These are phyloP conservation scores for Crenichthys baileyi DNA, from an alignment of 2,797 vertebrate species.

Conservation along the genomic window DNA sequence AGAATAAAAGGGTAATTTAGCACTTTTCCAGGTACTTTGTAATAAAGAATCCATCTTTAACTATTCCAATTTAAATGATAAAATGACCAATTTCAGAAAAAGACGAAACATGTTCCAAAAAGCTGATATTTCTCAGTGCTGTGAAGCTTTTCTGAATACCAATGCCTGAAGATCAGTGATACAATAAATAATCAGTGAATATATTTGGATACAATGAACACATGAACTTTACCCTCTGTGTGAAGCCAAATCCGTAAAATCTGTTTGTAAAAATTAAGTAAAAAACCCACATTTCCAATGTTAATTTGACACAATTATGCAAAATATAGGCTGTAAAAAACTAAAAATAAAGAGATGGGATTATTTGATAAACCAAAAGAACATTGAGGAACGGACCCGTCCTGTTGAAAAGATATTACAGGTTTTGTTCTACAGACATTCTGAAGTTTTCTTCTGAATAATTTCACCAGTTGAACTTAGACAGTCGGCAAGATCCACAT, in stretches of 20 bases:
- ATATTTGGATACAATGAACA: slow-evolving; percentile 1
- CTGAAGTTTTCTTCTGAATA: neutral
- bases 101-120: neutral
- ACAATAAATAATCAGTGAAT: slow-evolving; percentile 1
- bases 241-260: neutral
- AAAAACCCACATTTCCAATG: neutral
- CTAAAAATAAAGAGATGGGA: neutral
- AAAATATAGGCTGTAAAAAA: neutral
- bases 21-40: neutral
- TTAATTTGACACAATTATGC: slow-evolving; percentile 1
- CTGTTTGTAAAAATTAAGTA: neutral
- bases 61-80: neutral
- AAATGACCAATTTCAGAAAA: neutral
- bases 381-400: neutral
- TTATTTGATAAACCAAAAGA: neutral
- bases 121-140: neutral
- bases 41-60: neutral
- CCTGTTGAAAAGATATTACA: neutral
- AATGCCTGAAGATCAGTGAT: neutral
- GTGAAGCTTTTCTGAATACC: neutral
- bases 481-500: too few species aligned
- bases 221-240: neutral
- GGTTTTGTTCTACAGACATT: neutral
- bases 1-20: neutral
- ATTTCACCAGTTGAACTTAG: neutral